Base-by-base conservation (phyloP, 2,888 invertebrate species). In the Azorinus chamasolen region DNA sequence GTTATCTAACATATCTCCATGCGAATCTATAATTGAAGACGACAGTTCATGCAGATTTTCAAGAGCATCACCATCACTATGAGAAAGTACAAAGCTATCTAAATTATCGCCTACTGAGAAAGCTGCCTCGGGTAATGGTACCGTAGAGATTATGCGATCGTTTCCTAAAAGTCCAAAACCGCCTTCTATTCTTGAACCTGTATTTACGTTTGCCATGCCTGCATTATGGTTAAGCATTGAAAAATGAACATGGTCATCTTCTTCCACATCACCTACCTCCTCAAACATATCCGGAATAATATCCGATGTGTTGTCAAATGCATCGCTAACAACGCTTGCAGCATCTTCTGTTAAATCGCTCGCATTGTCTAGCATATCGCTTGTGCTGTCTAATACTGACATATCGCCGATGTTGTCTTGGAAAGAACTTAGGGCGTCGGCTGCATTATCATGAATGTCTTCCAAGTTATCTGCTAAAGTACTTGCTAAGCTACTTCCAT, bases 251-350 rank as follows among this genome's bases (percentile, higher is more conserved):
- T 32, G 32, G 4, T 10, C 32, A 6, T 32, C 32, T 32, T 32
- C 32, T 6, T 32, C 32, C 32, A 32, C 10, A 6, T 32, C 25
- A 61, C 61, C 50, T 61, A 61, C 61, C 61, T 61, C 61, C 1
- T 50, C 27, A n/a, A 39, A 27, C 20, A 48, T 6, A 10, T 62
- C 62, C 18, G 27, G 50, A 25, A 55, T 20, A 18, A 39, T 25
- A n/a, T 62, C 70, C 46, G 18, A 14, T 25, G 55, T 18, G 48
- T 62, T 62, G 24, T 46, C 39, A 48, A 62, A 2, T 37, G 62
- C n/a, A 55, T 64, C 64, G 39, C 37, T 43, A 18, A 64, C 22
- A 24, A 37, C 20, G 55, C 54, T 46, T 16, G 63, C 51, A 18
- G 53, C 45, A 10, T 41, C 53, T 14, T 53, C 63, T 39, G 20